phyloP scores from a whole-genome alignment of 2,888 invertebrate genomes.

The Acanthoscelides obtectus region DNA sequence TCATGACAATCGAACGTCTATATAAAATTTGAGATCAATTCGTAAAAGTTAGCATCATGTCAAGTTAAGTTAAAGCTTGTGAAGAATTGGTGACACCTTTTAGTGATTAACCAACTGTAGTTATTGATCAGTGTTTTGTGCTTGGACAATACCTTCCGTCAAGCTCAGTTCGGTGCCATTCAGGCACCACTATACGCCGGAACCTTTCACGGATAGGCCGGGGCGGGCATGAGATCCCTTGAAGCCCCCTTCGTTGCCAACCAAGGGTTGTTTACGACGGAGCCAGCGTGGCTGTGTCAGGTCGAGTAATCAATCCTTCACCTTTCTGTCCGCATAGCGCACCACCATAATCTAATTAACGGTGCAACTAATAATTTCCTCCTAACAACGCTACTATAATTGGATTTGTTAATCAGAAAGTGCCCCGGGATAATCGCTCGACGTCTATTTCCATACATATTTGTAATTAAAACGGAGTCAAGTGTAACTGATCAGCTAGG shows the following conservation, averaged over 20 bases:
- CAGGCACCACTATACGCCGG: not conserved
- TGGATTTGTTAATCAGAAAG: slow-evolving; percentile 49
- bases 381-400: slow-evolving; percentile 48
- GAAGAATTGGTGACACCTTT: too few species aligned
- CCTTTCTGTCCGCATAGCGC: slow-evolving; percentile 28
- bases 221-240: too few species aligned
- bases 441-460: slow-evolving; percentile 38
- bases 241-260: not conserved
- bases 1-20: too few species aligned
- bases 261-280: slow-evolving; percentile 17
- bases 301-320: slow-evolving; percentile 30
- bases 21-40: too few species aligned
- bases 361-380: slow-evolving; percentile 47
- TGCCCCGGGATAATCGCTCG: slow-evolving; percentile 47
- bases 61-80: too few species aligned
- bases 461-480: slow-evolving; percentile 29
- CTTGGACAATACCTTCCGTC: not conserved
- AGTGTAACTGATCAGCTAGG: too few species aligned
- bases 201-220: not conserved
- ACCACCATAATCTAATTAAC: slow-evolving; percentile 45
- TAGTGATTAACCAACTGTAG: not conserved
- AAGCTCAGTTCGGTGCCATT: not conserved
- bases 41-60: too few species aligned
- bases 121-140: not conserved
- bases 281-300: slow-evolving; percentile 15